Base-by-base conservation (phyloP, 2,888 invertebrate species). In the Exocentrus adspersus region DNA sequence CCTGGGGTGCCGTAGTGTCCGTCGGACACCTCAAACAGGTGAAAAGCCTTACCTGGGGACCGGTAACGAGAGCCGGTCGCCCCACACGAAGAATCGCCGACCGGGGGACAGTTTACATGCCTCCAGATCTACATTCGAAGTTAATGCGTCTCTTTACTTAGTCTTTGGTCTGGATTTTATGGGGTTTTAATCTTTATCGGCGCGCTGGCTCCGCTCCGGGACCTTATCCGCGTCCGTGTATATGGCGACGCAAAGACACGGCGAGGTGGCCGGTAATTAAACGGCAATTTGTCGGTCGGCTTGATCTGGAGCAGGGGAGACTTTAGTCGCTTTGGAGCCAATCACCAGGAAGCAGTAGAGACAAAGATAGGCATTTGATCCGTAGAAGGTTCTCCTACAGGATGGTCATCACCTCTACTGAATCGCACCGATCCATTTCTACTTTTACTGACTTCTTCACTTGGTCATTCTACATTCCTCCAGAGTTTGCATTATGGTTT, bases 61-160 rank as follows among this genome's bases (percentile, higher is more conserved):
- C 71, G 69, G 68, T 71, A 71, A 73, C 72, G 65, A 62, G 51
- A 51, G 63, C 62, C 66, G 71, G 54, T 68, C 69, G 68, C 74
- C 74, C 73, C 74, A 73, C 74, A 74, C 73, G 73, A 71, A 70
- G 69, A 74, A 73, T 73, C 64, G 67, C 53, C 67, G 57, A 57
- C 69, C 30, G 45, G 71, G 73, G n/a, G 72, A 72, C 67, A 65
- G 64, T 69, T 68, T 69, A 71, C 72, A 69, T 72, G 65, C 65
- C 56, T 52, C 52, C 65, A 72, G 74, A 71, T 72, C 70, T 66
- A 73, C 74, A 74, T 74, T 73, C 70, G 65, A 63, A 72, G 67
- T 50, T 74, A 74, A 73, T 74, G 73, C 71, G 66, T 63, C 71
- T 70, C 72, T 74, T 72, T 65, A 73, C 70, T 61, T 70, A 68